Evolutionary conservation across 2,113 vertebrate species (phyloP), one percentile per base, ranked within the genome.

Genomic region (Cololabis saira): DNA sequence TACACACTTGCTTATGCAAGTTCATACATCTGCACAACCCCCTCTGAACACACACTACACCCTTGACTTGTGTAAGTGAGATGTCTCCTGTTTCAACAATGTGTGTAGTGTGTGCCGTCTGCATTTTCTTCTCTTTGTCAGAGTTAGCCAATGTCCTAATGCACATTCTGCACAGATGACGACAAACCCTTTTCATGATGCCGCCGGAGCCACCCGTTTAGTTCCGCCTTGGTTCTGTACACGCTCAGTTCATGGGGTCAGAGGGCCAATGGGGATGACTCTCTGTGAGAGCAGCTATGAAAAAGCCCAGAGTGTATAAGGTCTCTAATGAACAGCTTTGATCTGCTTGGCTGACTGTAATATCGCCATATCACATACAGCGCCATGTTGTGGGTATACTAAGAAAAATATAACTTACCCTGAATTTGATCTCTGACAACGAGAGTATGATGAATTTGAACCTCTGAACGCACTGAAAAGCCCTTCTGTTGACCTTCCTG

Each of bases 71-170:
- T 82, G 83, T 86, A 85, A 90, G 81, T 86, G 86, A 90, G 88
- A 87, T 86, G 84, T 89, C 89, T 90, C 88, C 71, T 78, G 81
- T 89, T 90, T 87, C 85, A 91, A 91, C 90, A 91, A 89, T 90
- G 87, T 87, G 76, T 71, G 81, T 79, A 85, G 84, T 91, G 90
- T 92, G 84, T 52, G 80, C 72, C 37, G 72, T 74, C 65, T 55
- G 78, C 76, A 77, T 81, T 85, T 81, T 81, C 77, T 78, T 84
- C 82, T 9, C 62, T 71, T 67, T 83, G 83, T 79, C 80, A 81
- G 78, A 86, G 89, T 90, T 88, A 90, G 85, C 78, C 89, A 87
- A 90, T 91, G 89, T 83, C 67, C 83, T 90, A 87, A 87, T 81
- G 85, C 77, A 84, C 89, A 91, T 89, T 89, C 89, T 89, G 76